These are phyloP conservation scores for Sapajus apella DNA, from an alignment of 2,113 vertebrate species.

Conservation along the genomic window DNA sequence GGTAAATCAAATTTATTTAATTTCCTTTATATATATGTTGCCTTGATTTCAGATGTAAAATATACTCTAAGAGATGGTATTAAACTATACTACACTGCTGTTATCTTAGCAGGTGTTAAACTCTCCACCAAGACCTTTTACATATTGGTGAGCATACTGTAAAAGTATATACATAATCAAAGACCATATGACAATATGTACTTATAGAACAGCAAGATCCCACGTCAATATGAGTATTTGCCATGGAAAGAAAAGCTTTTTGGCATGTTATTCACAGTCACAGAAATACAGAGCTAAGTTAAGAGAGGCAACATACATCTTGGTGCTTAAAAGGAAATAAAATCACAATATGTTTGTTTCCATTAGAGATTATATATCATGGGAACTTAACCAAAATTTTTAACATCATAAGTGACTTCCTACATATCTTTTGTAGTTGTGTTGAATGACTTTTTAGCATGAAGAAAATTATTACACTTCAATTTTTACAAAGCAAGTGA, in stretches of 20 bases:
- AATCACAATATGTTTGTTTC: not conserved
- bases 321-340: not conserved
- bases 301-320: not conserved
- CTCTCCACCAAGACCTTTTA: not conserved
- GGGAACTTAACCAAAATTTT: not conserved
- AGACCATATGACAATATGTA: not conserved
- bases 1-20: not conserved
- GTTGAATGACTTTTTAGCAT: not conserved
- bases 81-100: not conserved
- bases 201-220: not conserved
- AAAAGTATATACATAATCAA: not conserved
- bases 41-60: not conserved
- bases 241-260: not conserved
- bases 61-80: not conserved
- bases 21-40: not conserved
- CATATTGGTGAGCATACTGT: not conserved
- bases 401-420: not conserved
- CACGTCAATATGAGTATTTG: not conserved
- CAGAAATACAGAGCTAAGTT: not conserved
- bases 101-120: not conserved
- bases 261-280: not conserved
- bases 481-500: constrained; percentile 4
- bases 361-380: not conserved
- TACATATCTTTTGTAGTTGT: not conserved
- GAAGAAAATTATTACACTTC: not conserved